Base-by-base conservation (phyloP, 2,113 vertebrate genomes). In the Bucco capensis region DNA sequence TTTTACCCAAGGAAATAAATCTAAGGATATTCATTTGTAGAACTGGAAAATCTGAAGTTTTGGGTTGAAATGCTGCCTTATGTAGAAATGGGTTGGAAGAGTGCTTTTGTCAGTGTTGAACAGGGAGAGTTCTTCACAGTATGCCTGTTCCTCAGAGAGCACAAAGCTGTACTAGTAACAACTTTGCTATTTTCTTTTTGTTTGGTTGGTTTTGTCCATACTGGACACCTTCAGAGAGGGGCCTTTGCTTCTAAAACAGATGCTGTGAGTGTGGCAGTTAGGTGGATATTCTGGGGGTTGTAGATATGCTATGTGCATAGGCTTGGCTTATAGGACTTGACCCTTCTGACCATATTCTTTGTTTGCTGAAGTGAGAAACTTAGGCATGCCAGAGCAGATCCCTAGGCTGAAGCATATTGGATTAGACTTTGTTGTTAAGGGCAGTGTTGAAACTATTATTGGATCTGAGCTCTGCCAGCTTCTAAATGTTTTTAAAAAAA, bases 401-500 rank as follows among this genome's bases (percentile, higher is more conserved):
- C 54, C 75, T 73, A 46, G 37, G 25, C 72, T 83, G 66, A 64
- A 64, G 33, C 19, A 1, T 61, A 47, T 61, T 79, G 40, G 53
- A 6, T 33, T 93, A 53, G 89, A 75, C 47, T 88, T 80, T 44
- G 75, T 66, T 86, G 79, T 93, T 88, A 78, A 71, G 74, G 90
- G 42, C 64, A 54, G 62, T 62, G 64, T 83, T 93, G 90, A 94
- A 86, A 65, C 81, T 93, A 50, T 88, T 90, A 95, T 53, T 91
- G 83, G 94, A 93, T 83, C 67, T 79, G 81, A 90, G 71, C 77
- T 86, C 90, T 95, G 90, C 74, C 70, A 95, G 58, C 42, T 84
- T 88, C 66, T 73, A 79, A 94, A 94, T 46, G 60, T 84, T 89
- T 87, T 94, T 82, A 61, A 89, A 94, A 94, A 86, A 84, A 92